Conservation (phyloP, 2,888 invertebrate species). For the Morpho helenor region DNA sequence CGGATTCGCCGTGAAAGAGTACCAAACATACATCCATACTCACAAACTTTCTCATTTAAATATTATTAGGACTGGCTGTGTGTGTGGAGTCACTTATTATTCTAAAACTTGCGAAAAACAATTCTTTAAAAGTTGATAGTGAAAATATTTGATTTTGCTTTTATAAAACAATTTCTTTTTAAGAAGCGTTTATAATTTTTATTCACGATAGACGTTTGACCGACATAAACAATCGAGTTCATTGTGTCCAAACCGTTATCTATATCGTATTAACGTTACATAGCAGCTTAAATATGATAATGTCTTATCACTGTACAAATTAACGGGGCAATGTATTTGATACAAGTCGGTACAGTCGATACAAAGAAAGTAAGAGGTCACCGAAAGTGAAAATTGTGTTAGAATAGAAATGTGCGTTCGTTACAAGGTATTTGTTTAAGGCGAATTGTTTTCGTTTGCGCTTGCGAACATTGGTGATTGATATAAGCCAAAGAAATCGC, state of each 20-base stretch:
- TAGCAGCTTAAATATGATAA: constrained; percentile 1
- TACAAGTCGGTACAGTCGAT: constrained; percentile 2
- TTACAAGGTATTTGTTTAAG: constrained; percentile 4
- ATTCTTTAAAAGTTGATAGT: no score
- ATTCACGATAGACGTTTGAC: no score
- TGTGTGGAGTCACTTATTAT: no score
- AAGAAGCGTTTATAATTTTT: no score
- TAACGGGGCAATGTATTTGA: constrained; percentile 2
- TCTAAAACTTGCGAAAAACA: no score
- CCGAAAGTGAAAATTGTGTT: constrained; percentile 39
- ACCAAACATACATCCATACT: no score
- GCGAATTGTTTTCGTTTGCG: constrained; percentile 1
- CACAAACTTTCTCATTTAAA: no score
- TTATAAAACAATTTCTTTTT: no score
- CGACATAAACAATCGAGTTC: constrained; percentile 2
- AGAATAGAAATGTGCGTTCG: constrained; percentile 29
- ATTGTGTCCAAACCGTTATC: neutral
- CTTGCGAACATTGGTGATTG: neutral
- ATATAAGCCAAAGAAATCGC: no score
- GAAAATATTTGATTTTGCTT: no score
- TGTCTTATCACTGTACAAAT: neutral
- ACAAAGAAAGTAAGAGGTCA: constrained; percentile 38
- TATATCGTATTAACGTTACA: neutral
- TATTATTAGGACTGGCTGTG: no score
- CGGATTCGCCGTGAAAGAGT: no score